Evolutionary conservation across 1,140 invertebrate species (phyloP).

Genomic region (Glossosoma conforme): DNA sequence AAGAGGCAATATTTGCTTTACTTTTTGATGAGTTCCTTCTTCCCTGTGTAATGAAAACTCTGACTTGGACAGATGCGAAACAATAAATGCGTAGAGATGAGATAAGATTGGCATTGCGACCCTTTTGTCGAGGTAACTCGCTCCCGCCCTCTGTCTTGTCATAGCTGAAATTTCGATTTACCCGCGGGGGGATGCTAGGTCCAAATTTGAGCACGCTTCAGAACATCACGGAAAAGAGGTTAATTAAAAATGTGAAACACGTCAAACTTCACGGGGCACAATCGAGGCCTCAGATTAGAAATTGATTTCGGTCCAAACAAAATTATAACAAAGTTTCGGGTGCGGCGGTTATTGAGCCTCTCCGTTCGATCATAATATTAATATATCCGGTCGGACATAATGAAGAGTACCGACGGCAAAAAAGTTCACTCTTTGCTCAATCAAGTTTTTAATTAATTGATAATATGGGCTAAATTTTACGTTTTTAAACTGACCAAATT

Average conservation of each 20-base stretch:
- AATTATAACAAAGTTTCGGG: slow-evolving; percentile 7
- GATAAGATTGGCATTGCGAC: slow-evolving; percentile 10
- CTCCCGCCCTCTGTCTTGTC: slow-evolving; percentile 3
- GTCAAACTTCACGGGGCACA: slow-evolving; percentile 6
- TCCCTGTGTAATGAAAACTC: slow-evolving; percentile 15
- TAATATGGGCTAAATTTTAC: too few relatives aligned
- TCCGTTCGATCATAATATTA: too few relatives aligned
- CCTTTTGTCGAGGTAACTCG: slow-evolving; percentile 1
- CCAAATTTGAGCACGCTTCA: slow-evolving; percentile 1
- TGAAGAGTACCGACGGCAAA: too few relatives aligned
- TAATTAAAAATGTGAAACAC: slow-evolving; percentile 11
- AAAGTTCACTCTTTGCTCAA: too few relatives aligned
- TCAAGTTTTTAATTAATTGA: too few relatives aligned
- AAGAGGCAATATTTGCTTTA: slow-evolving; percentile 1
- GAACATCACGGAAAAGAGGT: slow-evolving; percentile 5
- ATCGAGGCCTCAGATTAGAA: background rate
- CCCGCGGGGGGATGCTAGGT: slow-evolving; percentile 1
- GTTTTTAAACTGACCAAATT: too few relatives aligned
- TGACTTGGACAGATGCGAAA: slow-evolving; percentile 17
- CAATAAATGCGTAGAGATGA: slow-evolving; percentile 16
- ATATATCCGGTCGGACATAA: too few relatives aligned
- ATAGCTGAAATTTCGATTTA: slow-evolving; percentile 20
- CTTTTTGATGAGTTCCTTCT: background rate
- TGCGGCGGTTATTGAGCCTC: too few relatives aligned
- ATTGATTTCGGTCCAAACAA: slow-evolving; percentile 6